Conservation (phyloP, 2,797 vertebrate species). For the Lagodon rhomboides region DNA sequence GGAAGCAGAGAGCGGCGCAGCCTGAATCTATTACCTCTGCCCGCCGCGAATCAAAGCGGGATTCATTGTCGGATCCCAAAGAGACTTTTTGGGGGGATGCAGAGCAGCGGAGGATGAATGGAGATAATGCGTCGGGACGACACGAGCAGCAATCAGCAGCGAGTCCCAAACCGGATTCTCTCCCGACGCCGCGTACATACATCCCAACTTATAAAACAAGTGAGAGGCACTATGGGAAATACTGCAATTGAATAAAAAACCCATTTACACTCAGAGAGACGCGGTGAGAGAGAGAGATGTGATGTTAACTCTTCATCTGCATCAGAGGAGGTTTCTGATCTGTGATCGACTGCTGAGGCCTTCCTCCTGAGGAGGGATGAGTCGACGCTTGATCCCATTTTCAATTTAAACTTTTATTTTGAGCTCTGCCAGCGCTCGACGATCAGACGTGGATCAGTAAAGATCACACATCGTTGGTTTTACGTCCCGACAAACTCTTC, state of each 20-base stretch:
- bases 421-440: no score
- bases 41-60: slow-evolving; percentile 19
- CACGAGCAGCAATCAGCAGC: slow-evolving; percentile 55
- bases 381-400: no score
- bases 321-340: background rate
- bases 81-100: slow-evolving; percentile 61
- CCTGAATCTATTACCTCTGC: slow-evolving; percentile 66
- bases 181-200: slow-evolving; percentile 22
- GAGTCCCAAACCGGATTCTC: slow-evolving; percentile 50
- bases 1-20: slow-evolving; percentile 41
- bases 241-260: slow-evolving; percentile 62
- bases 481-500: no score
- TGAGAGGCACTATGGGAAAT: slow-evolving; percentile 58
- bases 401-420: no score
- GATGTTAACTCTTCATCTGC: slow-evolving; percentile 22
- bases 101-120: slow-evolving; percentile 51
- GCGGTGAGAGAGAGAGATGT: background rate
- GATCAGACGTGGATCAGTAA: no score
- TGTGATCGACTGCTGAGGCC: background rate
- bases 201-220: slow-evolving; percentile 46
- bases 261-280: slow-evolving; percentile 45
- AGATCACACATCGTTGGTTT: no score
- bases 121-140: slow-evolving; percentile 53
- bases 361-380: background rate
- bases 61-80: slow-evolving; percentile 58